Evolutionary conservation across 30 jellyfish, hydroid and myxozoan species (phyloP), one percentile per base, ranked within the genome.

Genomic region (Turritopsis dohrnii): DNA sequence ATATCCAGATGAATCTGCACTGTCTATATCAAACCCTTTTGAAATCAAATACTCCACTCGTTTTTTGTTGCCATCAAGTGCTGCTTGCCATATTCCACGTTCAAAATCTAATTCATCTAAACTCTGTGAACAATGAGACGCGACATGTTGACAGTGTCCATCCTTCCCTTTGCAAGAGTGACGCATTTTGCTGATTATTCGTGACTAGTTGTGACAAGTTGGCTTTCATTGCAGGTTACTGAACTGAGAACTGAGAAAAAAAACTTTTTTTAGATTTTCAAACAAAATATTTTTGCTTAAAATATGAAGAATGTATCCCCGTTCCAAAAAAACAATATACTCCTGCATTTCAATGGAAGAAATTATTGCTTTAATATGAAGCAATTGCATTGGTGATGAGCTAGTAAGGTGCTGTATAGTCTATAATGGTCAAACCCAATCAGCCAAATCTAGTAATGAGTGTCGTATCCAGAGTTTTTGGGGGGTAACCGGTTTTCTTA

Each of bases 31-130:
- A 21, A 52, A 21, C 29, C 95, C 95, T 71, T 86, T 85, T 21
- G 60, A 77, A 7, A 89, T 41, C n/a, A 90, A 65, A 22, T 65
- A 8, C 25, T 30, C 22, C 52, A 30, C 27, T 29, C 85, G 72
- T 17, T 79, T 86, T 27, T 74, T 81, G 25, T 30, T 81, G 53
- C 83, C 80, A 54, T 90, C 97, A 7, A 90, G 21, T 28, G 97
- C 96, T 22, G 97, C 97, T 71, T 90, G 97, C 97, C 97, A 90
- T 22, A 90, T 90, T 1, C 97, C 97, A 54, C 97, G 90, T 53
- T 90, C 93, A 71, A 90, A 90, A n/a, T 86, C 95, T 81, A 90
- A 21, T 41, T 90, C 97, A 83, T 90, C 97, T 0, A 90, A 86
- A 21, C 95, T 52, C 71, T 90, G 97, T 26, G 53, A 26, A 29